Conservation (phyloP, 1,140 invertebrate species). For the Liolophura sinensis region DNA sequence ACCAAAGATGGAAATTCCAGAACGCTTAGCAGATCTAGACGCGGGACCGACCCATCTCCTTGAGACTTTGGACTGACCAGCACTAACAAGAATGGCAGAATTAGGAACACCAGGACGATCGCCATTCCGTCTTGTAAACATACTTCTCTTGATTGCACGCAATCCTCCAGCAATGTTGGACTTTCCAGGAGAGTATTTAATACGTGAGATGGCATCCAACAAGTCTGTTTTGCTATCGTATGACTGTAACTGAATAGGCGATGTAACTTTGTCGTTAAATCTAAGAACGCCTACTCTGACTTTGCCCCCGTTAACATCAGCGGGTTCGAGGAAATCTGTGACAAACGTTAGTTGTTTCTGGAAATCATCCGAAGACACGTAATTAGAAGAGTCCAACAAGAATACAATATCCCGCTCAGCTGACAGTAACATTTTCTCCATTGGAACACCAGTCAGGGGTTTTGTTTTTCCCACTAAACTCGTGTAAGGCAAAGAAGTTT, state of each 20-base stretch:
- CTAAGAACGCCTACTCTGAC: constrained; percentile 12
- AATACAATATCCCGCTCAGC: constrained; percentile 9
- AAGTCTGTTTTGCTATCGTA: constrained; percentile 13
- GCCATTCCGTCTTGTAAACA: constrained; percentile 23
- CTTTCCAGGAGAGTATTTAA: constrained; percentile 17
- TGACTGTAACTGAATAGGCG: constrained; percentile 27
- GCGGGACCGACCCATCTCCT: too few species aligned
- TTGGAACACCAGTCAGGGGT: too few species aligned
- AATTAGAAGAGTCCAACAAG: constrained; percentile 7
- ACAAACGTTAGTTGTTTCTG: constrained; percentile 1
- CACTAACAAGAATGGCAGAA: constrained; percentile 29
- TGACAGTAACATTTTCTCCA: too few species aligned
- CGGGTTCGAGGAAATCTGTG: background rate
- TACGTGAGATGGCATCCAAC: constrained; percentile 14
- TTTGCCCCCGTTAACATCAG: background rate
- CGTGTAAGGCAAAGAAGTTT: too few species aligned
- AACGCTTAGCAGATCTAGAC: too few species aligned
- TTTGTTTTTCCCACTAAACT: too few species aligned
- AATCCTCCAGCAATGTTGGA: constrained; percentile 23
- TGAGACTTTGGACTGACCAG: constrained; percentile 24
- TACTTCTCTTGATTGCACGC: constrained; percentile 17
- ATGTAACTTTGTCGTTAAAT: constrained; percentile 21
- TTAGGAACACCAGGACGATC: constrained; percentile 25
- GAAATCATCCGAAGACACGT: constrained; percentile 6
- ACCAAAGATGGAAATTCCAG: too few species aligned